Evolutionary conservation across 1,140 invertebrate species (phyloP).

Genomic region (Maniola jurtina): DNA sequence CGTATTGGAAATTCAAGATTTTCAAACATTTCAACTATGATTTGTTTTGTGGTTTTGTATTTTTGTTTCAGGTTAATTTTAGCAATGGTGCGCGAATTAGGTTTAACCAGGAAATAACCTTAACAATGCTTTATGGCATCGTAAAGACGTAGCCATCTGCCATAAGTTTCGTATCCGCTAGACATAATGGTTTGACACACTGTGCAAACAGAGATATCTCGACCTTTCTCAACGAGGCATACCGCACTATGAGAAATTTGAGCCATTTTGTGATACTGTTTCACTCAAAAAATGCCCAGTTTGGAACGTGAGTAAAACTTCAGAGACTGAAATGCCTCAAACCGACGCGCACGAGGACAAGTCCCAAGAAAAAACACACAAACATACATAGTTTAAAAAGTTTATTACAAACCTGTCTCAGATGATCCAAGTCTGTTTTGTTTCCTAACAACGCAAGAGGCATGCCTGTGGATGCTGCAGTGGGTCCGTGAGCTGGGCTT

Average conservation of each 20-base stretch:
- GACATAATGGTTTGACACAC: no score
- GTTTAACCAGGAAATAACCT: conserved; percentile 1
- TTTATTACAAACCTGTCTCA: conserved; percentile 80
- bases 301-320: no score
- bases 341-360: no score
- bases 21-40: conserved; percentile 18
- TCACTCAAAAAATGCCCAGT: no score
- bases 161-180: no score
- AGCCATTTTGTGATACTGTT: no score
- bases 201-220: no score
- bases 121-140: not conserved
- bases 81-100: not conserved
- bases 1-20: conserved; percentile 19
- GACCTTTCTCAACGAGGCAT: no score
- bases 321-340: no score
- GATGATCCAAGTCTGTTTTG: conserved; percentile 88
- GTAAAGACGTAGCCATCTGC: no score
- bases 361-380: no score
- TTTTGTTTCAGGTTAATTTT: conserved; percentile 4
- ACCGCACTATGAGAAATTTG: no score
- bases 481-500: conserved; percentile 56
- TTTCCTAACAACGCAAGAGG: conserved; percentile 85
- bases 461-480: conserved; percentile 54
- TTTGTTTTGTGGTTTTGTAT: conserved; percentile 15
- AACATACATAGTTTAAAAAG: not conserved